Evolutionary conservation across 2,797 vertebrate species (phyloP), one percentile per base, ranked within the genome.

Genomic region (Lepilemur septentrionalis): DNA sequence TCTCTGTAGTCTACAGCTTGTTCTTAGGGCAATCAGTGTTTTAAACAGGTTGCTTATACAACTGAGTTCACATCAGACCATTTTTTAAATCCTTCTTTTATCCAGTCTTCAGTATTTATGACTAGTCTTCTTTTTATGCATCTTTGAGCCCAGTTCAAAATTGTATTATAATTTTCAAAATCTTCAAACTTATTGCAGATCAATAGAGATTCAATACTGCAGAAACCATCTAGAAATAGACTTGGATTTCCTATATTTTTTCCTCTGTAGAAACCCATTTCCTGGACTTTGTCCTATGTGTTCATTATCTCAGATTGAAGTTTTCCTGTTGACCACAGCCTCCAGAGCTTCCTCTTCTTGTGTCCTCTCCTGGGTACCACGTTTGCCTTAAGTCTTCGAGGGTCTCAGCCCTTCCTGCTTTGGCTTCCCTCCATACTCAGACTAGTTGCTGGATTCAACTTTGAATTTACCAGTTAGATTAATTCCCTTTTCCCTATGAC

Each of bases 141-240:
- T 95, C 55, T 82, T 81, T 46, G 25, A 95, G 38, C 22, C 30
- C 32, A 80, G 11, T 89, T 94, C 57, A 91, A 82, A 91, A 65
- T 63, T 91, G 25, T 35, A 59, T 38, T 61, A 38, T 35, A 28
- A 73, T 70, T 63, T 41, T 30, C 4, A 81, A 78, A 67, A 46
- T 80, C 41, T 86, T 92, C 41, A n/a, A 43, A 89, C 12, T 41
- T 75, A 28, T 52, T 83, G 3, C 1, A 52, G 7, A 30, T 59
- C 46, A 38, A 0, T 55, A 72, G 32, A 76, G 76, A 46, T 46
- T 85, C 38, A 32, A 18, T 52, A 59, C 73, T 50, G 28, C 1
- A 38, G 41, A 76, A 91, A 81, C 25, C 12, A 30, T 61, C 43
- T 91, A 91, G 76, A 90, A 75, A 76, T 57, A 92, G 38, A 55